Evolutionary conservation across 2,797 vertebrate genomes (phyloP), one percentile per base, ranked within the genome.

Genomic region (Graptemys geographica): DNA sequence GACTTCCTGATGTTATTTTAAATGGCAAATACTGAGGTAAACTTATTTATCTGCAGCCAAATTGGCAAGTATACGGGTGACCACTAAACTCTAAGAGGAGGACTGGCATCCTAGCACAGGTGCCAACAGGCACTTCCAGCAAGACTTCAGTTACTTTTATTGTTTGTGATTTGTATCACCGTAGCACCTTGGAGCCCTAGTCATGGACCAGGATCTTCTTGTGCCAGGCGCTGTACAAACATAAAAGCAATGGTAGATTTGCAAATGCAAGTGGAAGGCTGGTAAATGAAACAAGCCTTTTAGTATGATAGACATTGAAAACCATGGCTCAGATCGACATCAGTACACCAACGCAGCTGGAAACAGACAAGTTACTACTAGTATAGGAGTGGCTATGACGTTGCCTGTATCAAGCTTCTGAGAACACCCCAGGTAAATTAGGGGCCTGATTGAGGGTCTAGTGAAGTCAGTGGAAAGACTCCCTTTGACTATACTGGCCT

Each of bases 11-110:
- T 5, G 9, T 37, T 37, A 10, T 91, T 86, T 95, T 84, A 85
- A 94, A 5, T 74, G 92, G 92, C 96, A 78, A 93, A 93, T 86
- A 47, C 80, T 94, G 94, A 96, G 94, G 87, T 96, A 94, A 96
- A 81, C 57, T 65, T 89, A 65, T 93, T 95, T 96, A 92, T 93
- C 85, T 59, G 85, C 44, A 78, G 86, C 0, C 0, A 96, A 88
- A 86, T 86, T 96, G 94, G 78, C 87, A 80, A 88, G 86, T 88
- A 87, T 47, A 31, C 23, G 80, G 87, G 49, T 84, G 79, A 88
- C 81, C 69, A 3, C 44, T 59, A 0, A 33, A n/a, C 33, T 65
- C 28, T 62, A 33, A 33, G 65, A 69, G 33, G 83, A 92, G 91
- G 90, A 72, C 41, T 16, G 53, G 33, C 28, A 49, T 49, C 84